phyloP scores from a whole-genome alignment of 35 echinoderm and acorn worm species.

The Lytechinus pictus region DNA sequence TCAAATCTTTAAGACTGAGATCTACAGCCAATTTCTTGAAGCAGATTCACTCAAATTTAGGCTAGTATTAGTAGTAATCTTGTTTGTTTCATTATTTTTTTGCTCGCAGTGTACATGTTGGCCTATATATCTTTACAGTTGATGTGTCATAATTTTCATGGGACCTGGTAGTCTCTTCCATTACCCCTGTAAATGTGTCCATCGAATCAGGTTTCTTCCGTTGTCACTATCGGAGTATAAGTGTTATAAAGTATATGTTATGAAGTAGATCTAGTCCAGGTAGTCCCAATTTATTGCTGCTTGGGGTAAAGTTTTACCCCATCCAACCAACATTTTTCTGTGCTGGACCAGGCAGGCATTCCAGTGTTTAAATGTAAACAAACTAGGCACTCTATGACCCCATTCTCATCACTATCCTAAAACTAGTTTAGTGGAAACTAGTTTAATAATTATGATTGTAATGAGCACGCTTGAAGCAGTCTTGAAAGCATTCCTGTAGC shows the following conservation, averaged over 20 bases:
- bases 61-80: too few species aligned
- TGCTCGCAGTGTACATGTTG: too few species aligned
- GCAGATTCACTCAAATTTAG: too few species aligned
- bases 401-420: too few species aligned
- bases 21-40: background rate
- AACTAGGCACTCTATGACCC: too few species aligned
- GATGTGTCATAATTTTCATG: background rate
- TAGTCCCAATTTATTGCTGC: background rate
- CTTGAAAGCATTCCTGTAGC: too few species aligned
- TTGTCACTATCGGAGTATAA: background rate
- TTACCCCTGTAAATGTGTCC: background rate
- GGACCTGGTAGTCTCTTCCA: background rate
- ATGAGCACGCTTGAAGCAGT: too few species aligned
- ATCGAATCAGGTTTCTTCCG: background rate
- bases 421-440: too few species aligned
- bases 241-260: background rate
- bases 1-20: background rate
- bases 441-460: too few species aligned
- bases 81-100: too few species aligned
- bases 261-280: background rate
- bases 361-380: too few species aligned
- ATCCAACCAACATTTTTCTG: background rate
- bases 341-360: too few species aligned
- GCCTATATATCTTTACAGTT: background rate
- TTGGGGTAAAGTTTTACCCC: background rate